These are phyloP conservation scores for Leptinotarsa tumamoca DNA, from an alignment of 2,888 invertebrate species.

Conservation along the genomic window DNA sequence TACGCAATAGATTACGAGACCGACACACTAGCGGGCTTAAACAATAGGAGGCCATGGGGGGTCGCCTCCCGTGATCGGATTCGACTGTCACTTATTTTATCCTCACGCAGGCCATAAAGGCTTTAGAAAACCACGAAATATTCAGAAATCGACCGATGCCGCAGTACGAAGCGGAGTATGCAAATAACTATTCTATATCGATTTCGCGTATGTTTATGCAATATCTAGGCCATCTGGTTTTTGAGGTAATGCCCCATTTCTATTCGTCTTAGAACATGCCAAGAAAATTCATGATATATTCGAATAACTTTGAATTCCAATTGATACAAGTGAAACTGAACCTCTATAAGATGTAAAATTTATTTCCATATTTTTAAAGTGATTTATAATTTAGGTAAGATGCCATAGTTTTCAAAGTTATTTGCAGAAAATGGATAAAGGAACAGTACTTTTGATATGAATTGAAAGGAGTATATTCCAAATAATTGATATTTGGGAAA, in stretches of 20 bases:
- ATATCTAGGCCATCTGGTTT: neutral
- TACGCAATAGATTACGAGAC: constrained; percentile 42
- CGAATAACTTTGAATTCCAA: neutral
- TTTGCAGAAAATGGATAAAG: no score
- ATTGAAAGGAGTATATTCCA: no score
- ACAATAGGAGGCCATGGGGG: constrained; percentile 46
- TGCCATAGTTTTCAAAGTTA: no score
- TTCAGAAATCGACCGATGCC: constrained; percentile 30
- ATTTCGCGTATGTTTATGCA: neutral
- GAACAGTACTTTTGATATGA: no score
- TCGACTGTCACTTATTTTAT: constrained; percentile 48
- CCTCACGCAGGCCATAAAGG: constrained; percentile 38
- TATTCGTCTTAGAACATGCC: neutral
- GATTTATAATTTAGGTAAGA: no score
- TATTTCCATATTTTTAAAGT: no score
- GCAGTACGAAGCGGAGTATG: constrained; percentile 17
- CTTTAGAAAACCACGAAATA: constrained; percentile 37
- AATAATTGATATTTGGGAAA: no score
- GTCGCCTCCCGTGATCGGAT: constrained; percentile 46
- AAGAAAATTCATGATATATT: neutral
- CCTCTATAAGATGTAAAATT: no score
- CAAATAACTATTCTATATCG: constrained; percentile 13
- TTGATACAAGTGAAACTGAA: neutral
- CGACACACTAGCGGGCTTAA: constrained; percentile 43
- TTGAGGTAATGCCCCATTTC: neutral